Base-by-base conservation (phyloP, 1,140 invertebrate species). In the Meloidogyne hapla region DNA sequence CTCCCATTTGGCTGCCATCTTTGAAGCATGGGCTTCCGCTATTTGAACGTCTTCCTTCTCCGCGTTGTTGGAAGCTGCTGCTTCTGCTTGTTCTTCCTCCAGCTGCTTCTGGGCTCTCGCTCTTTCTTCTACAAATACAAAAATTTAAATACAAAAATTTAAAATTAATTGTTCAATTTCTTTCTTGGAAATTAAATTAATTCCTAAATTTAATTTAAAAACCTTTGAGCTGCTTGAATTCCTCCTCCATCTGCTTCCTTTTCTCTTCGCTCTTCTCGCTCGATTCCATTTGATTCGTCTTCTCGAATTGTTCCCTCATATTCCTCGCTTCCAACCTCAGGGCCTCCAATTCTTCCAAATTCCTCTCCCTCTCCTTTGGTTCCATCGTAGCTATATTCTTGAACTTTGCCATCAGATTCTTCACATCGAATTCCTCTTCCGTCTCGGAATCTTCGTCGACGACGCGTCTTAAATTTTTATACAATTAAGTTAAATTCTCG, bases 401-500 rank as follows among this genome's bases (percentile, higher is more conserved):
- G 80, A 86, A 86, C 64, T 87, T 86, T 77, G 87, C 87, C 86
- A 86, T 87, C 56, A 86, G 63, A 69, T 87, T 87, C 77, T 87
- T 87, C 13, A 86, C 85, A 77, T 86, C 85, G 73, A 83, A 86
- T 13, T 75, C 85, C 38, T 82, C 85, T 74, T 83, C 77, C 42
- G 81, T 79, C 40, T 85, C 81, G 26, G 76, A 70, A 23, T 67
- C 48, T 3, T 56, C 48, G 48, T 56, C 48, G 18, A 56, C 48
- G 76, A 70, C 25, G 78, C 75, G 18, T 84, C 79, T 74, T 69
- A 71, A 75, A 38, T 26, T 64, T 71, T 18, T n/a, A 42, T 18
- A 25, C 15, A 38, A 25, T 69, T 45, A 15, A 2, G n/a, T n/a
- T 56, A n/a, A 56, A n/a, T n/a, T 18, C n/a, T 1, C 18, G n/a